These are phyloP conservation scores for Cassiopea andromeda DNA, from an alignment of 30 jellyfish, hydroid and myxozoan species.

Conservation along the genomic window DNA sequence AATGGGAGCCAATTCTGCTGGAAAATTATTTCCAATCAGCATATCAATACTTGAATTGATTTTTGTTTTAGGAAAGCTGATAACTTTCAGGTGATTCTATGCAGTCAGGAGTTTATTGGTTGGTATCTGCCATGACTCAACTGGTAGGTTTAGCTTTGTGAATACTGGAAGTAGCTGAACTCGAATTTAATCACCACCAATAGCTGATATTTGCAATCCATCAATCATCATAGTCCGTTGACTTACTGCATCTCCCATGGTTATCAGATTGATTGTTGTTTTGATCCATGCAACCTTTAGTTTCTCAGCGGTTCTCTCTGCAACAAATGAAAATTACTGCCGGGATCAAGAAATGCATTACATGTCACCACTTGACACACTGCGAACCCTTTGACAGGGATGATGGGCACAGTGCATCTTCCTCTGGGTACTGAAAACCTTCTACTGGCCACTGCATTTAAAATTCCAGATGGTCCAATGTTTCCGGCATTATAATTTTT, in stretches of 20 bases:
- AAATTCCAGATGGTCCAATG: slow-evolving; percentile 1
- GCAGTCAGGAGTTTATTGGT: slow-evolving; percentile 16
- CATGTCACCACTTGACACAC: slow-evolving; percentile 56
- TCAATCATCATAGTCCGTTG: slow-evolving; percentile 32
- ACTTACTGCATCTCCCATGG: slow-evolving; percentile 18
- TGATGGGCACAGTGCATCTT: slow-evolving; percentile 44
- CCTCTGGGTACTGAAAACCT: no score
- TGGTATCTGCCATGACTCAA: slow-evolving; percentile 49
- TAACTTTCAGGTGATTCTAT: slow-evolving; percentile 28
- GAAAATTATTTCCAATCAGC: slow-evolving; percentile 44
- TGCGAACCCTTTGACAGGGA: slow-evolving; percentile 50
- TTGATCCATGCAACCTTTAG: slow-evolving; percentile 44
- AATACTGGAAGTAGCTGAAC: slow-evolving; percentile 43
- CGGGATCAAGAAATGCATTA: slow-evolving; percentile 60
- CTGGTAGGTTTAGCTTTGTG: slow-evolving; percentile 39
- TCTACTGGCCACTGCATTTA: slow-evolving; percentile 25
- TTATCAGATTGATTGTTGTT: slow-evolving; percentile 47
- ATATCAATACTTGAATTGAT: slow-evolving; percentile 7
- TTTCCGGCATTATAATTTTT: slow-evolving; percentile 8
- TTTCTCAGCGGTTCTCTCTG: slow-evolving; percentile 42
- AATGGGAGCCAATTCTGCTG: slow-evolving; percentile 61
- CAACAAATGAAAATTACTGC: slow-evolving; percentile 49
- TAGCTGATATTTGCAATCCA: slow-evolving; percentile 34
- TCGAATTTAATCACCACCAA: slow-evolving; percentile 39
- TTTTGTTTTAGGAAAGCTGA: slow-evolving; percentile 21